phyloP scores from a whole-genome alignment of 1,140 invertebrate species.

The Drosophila tani region DNA sequence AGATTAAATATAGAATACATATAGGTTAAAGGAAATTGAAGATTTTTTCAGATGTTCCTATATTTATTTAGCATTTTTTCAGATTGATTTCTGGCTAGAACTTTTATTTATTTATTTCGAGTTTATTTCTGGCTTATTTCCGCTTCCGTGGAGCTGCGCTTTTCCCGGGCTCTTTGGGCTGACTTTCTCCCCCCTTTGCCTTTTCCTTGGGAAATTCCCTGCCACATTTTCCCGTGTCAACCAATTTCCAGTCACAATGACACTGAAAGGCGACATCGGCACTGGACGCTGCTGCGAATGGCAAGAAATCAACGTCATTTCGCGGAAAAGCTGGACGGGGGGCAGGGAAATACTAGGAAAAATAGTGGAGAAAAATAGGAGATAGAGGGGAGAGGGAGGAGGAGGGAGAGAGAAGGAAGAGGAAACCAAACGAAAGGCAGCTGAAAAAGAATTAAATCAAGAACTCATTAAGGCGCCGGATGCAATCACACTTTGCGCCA shows the following conservation, averaged over 20 bases:
- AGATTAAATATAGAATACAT: no score
- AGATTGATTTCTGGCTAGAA: not conserved
- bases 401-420: constrained; percentile 14
- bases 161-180: not conserved
- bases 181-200: not conserved
- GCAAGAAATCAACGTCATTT: constrained; percentile 80
- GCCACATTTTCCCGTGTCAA: constrained; percentile 39
- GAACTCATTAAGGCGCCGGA: constrained; percentile 84
- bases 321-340: constrained; percentile 1
- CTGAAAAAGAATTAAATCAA: constrained; percentile 84
- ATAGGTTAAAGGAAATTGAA: no score
- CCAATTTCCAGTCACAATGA: constrained; percentile 74
- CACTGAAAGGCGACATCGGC: constrained; percentile 68
- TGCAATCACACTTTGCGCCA: constrained; percentile 84
- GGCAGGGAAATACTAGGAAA: constrained; percentile 7
- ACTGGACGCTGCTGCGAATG: constrained; percentile 71
- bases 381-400: not conserved
- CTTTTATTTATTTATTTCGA: constrained; percentile 1
- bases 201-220: not conserved
- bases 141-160: constrained; percentile 24
- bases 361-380: constrained; percentile 14
- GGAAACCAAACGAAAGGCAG: constrained; percentile 75
- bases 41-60: not conserved
- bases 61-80: not conserved
- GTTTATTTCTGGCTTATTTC: constrained; percentile 36